Evolutionary conservation across 2,888 invertebrate genomes (phyloP), one percentile per base, ranked within the genome.

Genomic region (Apamea monoglypha): DNA sequence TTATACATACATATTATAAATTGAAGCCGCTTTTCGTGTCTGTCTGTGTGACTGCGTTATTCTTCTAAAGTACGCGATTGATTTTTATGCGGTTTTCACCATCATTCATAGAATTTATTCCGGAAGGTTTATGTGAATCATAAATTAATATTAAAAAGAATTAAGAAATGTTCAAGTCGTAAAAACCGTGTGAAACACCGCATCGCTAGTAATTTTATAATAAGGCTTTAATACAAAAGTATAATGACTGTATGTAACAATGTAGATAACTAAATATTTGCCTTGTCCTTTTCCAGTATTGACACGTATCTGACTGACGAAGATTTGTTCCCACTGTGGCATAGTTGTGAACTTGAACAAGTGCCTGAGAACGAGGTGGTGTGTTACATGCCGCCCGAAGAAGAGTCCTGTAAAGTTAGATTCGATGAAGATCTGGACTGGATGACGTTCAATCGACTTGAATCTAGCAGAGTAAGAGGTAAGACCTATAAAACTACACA

Each of bases 331-430:
- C 87, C 94, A 12, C 90, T 96, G 36, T 95, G 96, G 92, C 87
- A 81, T 25, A 91, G 90, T 29, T 94, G 94, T 84, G 78, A 89
- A n/a, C 94, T 93, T 83, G 91, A 91, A 47, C 81, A 94, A 53
- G 87, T 98, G 47, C 84, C 93, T 25, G 91, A 94, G n/a, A 91
- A 94, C 1, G 92, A 96, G 44, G 80, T 95, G 7, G 81, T 83
- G 1, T 89, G 94, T 47, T 98, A 97, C 91, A 90, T 98, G 83
- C 98, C 98, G 4, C 91, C 94, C 47, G 73, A 97, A 59, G 94
- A 95, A 79, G 91, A 96, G 84, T 98, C 98, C 0, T 97, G 98
- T 92, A 94, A 96, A 91, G 90, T 97, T n/a, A 93, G 88, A 78
- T 75, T 92, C n/a, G 76, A 78, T 14, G 87, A 90, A 12, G 81